Conservation (phyloP, 2,888 invertebrate genomes). For the Macrophya annulata region DNA sequence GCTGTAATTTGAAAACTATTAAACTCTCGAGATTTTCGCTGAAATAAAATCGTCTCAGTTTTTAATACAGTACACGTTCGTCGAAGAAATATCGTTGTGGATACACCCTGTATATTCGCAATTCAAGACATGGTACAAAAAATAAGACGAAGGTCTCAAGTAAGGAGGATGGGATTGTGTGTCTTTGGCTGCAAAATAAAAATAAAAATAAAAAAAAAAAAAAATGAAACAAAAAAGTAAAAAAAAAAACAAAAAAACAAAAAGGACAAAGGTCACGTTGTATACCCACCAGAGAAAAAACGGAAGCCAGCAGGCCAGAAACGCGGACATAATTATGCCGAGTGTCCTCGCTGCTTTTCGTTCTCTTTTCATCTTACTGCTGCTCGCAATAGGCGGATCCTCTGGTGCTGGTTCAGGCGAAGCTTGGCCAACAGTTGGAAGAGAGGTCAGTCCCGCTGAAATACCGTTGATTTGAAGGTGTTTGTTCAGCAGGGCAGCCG, state of each 20-base stretch:
- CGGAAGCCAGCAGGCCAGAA: constrained; percentile 96
- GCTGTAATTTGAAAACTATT: background rate
- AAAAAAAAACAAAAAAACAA: constrained; percentile 35
- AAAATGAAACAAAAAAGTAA: constrained; percentile 42
- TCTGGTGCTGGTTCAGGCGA: constrained; percentile 75
- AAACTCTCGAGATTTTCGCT: background rate
- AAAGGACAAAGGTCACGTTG: constrained; percentile 49
- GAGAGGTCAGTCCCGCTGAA: constrained; percentile 83
- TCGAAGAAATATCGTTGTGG: background rate
- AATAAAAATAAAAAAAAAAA: constrained; percentile 54
- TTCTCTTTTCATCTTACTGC: constrained; percentile 94
- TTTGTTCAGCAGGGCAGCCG: constrained; percentile 92
- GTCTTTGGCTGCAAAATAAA: constrained; percentile 3
- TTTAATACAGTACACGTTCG: background rate
- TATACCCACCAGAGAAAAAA: constrained; percentile 93
- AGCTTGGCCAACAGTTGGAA: constrained; percentile 79
- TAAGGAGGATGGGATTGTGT: constrained; percentile 11
- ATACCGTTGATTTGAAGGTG: constrained; percentile 95
- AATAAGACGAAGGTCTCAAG: background rate
- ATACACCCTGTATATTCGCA: background rate
- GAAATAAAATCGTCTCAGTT: constrained; percentile 8
- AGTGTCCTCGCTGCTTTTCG: constrained; percentile 95
- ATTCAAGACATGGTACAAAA: background rate
- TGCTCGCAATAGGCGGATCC: constrained; percentile 86
- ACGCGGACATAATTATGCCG: constrained; percentile 98